These are phyloP conservation scores for Amblyjoppa proteus DNA, from an alignment of 2,888 invertebrate genomes.

Conservation along the genomic window DNA sequence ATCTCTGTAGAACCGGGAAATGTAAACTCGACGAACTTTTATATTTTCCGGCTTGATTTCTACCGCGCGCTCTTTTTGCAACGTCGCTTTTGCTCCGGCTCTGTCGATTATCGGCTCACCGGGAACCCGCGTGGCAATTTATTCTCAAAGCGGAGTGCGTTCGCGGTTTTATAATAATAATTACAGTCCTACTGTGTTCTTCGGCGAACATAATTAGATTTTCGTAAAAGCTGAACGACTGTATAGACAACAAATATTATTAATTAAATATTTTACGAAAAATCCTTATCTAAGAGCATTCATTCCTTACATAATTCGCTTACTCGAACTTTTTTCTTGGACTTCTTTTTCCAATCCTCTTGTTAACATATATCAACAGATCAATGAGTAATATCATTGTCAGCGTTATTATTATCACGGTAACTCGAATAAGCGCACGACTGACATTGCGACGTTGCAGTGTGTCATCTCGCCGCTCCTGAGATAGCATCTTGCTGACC, in stretches of 20 bases:
- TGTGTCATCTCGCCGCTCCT: conserved; percentile 69
- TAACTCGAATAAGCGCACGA: conserved; percentile 20
- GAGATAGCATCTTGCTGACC: conserved; percentile 73
- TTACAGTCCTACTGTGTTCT: background rate
- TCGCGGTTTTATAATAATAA: background rate
- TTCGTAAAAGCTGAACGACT: background rate
- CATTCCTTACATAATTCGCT: background rate
- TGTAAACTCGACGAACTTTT: background rate
- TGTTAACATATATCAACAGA: background rate
- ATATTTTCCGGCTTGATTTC: conserved; percentile 13
- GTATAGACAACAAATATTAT: background rate
- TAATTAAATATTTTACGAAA: background rate
- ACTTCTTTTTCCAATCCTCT: background rate
- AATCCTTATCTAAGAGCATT: background rate
- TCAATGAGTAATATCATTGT: conserved; percentile 2
- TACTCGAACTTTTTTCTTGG: background rate
- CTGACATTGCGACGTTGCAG: conserved; percentile 70
- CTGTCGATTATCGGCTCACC: conserved; percentile 7
- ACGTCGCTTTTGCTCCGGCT: background rate
- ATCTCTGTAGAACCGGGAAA: background rate
- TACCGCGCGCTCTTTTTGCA: conserved; percentile 11
- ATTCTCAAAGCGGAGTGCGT: background rate
- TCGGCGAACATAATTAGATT: background rate
- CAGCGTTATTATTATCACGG: background rate
- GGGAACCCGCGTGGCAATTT: background rate